These are phyloP conservation scores for Rambutsinella grinnellia DNA, from an alignment of 2,888 invertebrate species.

Conservation along the genomic window DNA sequence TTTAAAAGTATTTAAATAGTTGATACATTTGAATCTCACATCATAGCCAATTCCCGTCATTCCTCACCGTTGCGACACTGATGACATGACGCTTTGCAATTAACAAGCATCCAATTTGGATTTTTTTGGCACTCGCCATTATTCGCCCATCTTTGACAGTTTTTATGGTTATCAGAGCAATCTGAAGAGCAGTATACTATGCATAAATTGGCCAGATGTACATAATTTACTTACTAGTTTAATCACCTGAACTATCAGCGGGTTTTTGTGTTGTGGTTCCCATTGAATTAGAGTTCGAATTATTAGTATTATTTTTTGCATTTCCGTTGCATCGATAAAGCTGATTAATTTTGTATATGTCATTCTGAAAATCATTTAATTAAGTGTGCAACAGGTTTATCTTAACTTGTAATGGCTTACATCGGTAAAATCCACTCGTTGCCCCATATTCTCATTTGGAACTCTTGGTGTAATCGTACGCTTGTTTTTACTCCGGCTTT, in stretches of 20 bases:
- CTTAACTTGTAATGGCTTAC: conserved; percentile 44
- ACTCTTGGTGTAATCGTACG: conserved; percentile 68
- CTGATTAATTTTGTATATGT: conserved; percentile 67
- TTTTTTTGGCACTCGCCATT: conserved; percentile 67
- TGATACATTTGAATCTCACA: too few species aligned
- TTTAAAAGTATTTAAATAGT: too few species aligned
- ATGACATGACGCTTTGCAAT: conserved; percentile 67
- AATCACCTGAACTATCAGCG: too few species aligned
- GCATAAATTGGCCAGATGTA: too few species aligned
- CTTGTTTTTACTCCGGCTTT: conserved; percentile 59
- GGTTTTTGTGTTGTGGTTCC: too few species aligned
- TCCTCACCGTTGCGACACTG: conserved; percentile 67
- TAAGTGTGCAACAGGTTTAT: neutral
- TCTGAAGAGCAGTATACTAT: too few species aligned
- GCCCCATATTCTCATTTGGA: conserved; percentile 67
- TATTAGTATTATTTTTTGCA: neutral
- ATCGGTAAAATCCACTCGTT: conserved; percentile 68
- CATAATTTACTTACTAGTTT: too few species aligned
- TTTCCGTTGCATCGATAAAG: conserved; percentile 66
- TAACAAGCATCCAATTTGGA: conserved; percentile 67
- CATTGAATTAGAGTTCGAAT: too few species aligned
- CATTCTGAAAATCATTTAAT: conserved; percentile 59
- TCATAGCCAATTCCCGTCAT: too few species aligned
- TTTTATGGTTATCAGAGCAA: conserved; percentile 64
- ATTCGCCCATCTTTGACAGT: conserved; percentile 67